phyloP scores from a whole-genome alignment of 2,113 vertebrate genomes.

The Xenus cinereus region DNA sequence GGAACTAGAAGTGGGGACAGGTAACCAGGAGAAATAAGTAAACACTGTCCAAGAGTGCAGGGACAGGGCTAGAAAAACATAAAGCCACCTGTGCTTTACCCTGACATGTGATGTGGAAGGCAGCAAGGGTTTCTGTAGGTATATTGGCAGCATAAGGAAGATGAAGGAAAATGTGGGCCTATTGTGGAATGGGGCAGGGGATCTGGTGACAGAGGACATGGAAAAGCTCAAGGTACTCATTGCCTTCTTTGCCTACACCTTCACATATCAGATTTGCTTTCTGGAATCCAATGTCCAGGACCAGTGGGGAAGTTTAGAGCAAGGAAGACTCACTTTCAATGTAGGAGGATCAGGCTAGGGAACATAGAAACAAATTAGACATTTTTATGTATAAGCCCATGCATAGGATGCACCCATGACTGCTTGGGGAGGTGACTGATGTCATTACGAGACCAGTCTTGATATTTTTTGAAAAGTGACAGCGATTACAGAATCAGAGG shows the following conservation, averaged over 20 bases:
- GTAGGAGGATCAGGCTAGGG: not conserved
- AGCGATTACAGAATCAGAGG: accelerated
- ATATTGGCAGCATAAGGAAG: not conserved
- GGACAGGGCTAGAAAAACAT: not conserved
- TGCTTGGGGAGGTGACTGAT: not conserved
- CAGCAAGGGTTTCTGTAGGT: not conserved
- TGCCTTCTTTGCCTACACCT: not conserved
- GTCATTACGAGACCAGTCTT: too few species aligned
- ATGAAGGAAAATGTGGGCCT: not conserved
- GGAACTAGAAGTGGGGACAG: not conserved
- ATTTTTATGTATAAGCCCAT: not conserved
- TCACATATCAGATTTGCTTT: not conserved
- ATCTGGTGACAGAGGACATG: not conserved
- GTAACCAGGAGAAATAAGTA: not conserved
- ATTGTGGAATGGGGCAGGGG: not conserved
- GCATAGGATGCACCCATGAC: not conserved
- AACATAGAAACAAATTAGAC: not conserved
- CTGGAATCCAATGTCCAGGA: not conserved
- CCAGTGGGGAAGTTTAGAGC: not conserved
- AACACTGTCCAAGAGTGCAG: not conserved
- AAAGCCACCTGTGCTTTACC: not conserved
- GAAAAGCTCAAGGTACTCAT: not conserved
- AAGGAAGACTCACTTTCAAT: not conserved
- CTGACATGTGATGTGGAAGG: not conserved
- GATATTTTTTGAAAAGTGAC: not conserved